Percentiles rank a stretch among this genome's conserved stretches.
These are phyloP conservation scores for Tinea pellionella DNA, from an alignment of 2,888 invertebrate genomes.

Conservation along the genomic window DNA sequence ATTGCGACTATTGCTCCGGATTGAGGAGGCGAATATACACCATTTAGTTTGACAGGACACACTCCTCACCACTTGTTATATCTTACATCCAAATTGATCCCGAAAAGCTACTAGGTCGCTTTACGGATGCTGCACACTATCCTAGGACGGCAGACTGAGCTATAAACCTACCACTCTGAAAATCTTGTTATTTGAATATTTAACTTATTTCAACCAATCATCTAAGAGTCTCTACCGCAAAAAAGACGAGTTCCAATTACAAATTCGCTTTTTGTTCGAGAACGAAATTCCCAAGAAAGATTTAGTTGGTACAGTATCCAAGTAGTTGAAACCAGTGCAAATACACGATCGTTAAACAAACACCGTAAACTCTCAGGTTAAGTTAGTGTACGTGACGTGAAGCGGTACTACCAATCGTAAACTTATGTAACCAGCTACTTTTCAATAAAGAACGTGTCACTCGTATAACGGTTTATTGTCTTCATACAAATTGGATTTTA, in stretches of 20 bases:
- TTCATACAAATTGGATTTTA: neutral
- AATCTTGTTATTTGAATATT: no score
- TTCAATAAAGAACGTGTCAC: neutral
- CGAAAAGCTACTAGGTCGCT: no score
- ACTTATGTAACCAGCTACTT: slow-evolving; percentile 5
- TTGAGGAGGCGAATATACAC: no score
- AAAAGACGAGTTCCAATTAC: neutral
- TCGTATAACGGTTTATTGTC: neutral
- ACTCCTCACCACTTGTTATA: no score
- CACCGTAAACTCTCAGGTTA: slow-evolving; percentile 17
- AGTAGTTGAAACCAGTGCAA: slow-evolving; percentile 6
- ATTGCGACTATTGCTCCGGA: no score
- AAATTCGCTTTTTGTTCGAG: neutral
- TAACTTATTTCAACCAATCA: slow-evolving; percentile 4
- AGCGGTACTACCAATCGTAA: slow-evolving; percentile 8
- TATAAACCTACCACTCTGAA: no score
- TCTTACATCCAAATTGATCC: no score
- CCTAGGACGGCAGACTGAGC: no score
- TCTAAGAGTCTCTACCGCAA: neutral
- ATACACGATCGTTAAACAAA: slow-evolving; percentile 16
- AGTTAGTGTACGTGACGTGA: slow-evolving; percentile 15
- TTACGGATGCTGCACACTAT: no score
- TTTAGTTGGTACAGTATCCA: neutral
- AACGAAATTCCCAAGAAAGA: neutral
- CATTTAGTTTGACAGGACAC: no score